phyloP scores from a whole-genome alignment of 1,140 invertebrate genomes.

The Hyposmocoma kahamanoa region DNA sequence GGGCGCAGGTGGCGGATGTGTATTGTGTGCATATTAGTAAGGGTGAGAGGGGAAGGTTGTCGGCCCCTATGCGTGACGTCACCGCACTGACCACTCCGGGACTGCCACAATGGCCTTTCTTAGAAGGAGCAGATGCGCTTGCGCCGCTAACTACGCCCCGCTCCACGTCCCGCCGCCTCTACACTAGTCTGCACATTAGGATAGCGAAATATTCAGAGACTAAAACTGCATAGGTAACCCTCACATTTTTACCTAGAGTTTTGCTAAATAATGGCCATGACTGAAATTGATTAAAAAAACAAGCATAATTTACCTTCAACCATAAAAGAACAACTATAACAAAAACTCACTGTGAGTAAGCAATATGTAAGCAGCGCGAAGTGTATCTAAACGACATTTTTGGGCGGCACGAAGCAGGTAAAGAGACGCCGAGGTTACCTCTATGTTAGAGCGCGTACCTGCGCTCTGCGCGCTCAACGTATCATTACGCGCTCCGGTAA shows the following conservation, averaged over 20 bases:
- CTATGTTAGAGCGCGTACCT: conserved; percentile 42
- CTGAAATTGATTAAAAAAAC: conserved; percentile 25
- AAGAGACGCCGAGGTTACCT: conserved; percentile 29
- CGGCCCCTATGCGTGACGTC: conserved; percentile 67
- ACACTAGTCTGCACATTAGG: conserved; percentile 22
- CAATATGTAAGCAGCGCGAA: conserved; percentile 36
- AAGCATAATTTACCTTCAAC: conserved; percentile 21
- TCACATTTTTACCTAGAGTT: background rate
- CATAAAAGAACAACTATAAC: conserved; percentile 32
- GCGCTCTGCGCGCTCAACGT: conserved; percentile 37
- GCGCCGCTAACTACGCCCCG: conserved; percentile 39
- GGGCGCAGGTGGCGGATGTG: conserved; percentile 21
- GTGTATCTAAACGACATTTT: conserved; percentile 51
- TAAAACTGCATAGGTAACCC: background rate
- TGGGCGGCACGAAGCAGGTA: conserved; percentile 44
- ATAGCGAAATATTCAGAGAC: no score
- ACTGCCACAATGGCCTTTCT: conserved; percentile 65
- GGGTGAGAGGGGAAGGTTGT: conserved; percentile 50
- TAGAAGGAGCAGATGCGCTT: conserved; percentile 63
- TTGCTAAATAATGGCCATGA: conserved; percentile 13
- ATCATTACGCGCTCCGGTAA: conserved; percentile 61
- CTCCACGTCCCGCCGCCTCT: conserved; percentile 30
- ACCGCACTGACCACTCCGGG: conserved; percentile 62
- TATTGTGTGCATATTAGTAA: conserved; percentile 13
- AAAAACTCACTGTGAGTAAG: conserved; percentile 52